phyloP scores from a whole-genome alignment of 2,888 invertebrate genomes.

The Ectemnius lituratus region DNA sequence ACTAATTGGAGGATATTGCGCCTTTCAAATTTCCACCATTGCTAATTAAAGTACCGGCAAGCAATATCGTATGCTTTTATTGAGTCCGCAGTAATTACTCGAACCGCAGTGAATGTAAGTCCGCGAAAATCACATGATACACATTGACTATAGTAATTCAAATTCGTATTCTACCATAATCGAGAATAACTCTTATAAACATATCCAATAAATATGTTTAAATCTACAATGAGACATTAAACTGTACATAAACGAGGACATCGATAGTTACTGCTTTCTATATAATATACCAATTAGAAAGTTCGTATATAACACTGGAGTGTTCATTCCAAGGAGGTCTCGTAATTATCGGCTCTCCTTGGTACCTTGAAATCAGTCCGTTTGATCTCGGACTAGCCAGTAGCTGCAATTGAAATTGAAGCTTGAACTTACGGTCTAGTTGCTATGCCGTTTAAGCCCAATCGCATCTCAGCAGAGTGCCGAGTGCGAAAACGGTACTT shows the following conservation, averaged over 20 bases:
- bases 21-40: background rate
- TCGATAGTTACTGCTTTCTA: constrained; percentile 27
- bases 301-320: constrained; percentile 30
- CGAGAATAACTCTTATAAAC: background rate
- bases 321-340: constrained; percentile 36
- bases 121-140: background rate
- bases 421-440: constrained; percentile 33
- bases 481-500: background rate
- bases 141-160: constrained; percentile 19
- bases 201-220: background rate
- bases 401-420: background rate
- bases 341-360: constrained; percentile 36
- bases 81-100: background rate
- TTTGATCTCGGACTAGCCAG: constrained; percentile 20
- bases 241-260: constrained; percentile 4
- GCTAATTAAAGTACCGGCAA: constrained; percentile 16
- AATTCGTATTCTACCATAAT: constrained; percentile 21
- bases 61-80: background rate
- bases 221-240: background rate
- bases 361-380: constrained; percentile 16
- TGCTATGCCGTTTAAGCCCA: constrained; percentile 17
- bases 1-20: no score
- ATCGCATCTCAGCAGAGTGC: constrained; percentile 20
- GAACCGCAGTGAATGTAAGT: background rate
- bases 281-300: constrained; percentile 45